A percentile compares a stretch with the other conserved stretches of the same genome.
Evolutionary conservation across 2,888 invertebrate species (phyloP).

Genomic region (Netelia virgata): DNA sequence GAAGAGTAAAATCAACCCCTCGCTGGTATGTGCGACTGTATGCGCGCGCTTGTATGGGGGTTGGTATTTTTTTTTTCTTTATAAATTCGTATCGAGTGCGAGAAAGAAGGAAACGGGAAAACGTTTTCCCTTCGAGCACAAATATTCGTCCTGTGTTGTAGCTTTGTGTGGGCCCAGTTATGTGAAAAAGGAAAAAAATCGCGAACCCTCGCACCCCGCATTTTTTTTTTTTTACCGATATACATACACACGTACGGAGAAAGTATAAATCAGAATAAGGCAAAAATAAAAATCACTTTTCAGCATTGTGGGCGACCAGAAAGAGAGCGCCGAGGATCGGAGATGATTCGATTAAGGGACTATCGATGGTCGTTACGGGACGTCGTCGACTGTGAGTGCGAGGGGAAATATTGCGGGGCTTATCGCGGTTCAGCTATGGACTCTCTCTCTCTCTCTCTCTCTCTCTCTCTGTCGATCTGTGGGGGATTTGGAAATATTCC

Average conservation of each 20-base stretch:
- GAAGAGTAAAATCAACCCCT: constrained; percentile 65
- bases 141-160: not conserved
- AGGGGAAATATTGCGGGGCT: constrained; percentile 72
- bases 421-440: constrained; percentile 80
- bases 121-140: constrained; percentile 53
- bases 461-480: constrained; percentile 73
- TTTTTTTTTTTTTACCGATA: constrained; percentile 56
- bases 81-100: constrained; percentile 22
- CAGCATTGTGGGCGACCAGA: constrained; percentile 79
- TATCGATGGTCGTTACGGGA: constrained; percentile 83
- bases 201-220: constrained; percentile 64
- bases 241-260: constrained; percentile 48
- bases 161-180: not conserved
- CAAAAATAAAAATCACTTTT: constrained; percentile 85
- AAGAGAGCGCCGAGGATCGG: constrained; percentile 61
- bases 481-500: constrained; percentile 67
- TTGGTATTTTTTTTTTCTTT: constrained; percentile 15
- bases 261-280: constrained; percentile 84
- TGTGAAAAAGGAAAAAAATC: constrained; percentile 40
- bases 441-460: constrained; percentile 69
- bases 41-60: constrained; percentile 12
- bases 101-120: constrained; percentile 46
- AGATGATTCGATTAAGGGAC: constrained; percentile 83
- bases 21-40: constrained; percentile 41
- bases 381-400: constrained; percentile 66